These are phyloP conservation scores for Heteractis magnifica DNA, from an alignment of 92 coral and sea anemone species.

Conservation along the genomic window DNA sequence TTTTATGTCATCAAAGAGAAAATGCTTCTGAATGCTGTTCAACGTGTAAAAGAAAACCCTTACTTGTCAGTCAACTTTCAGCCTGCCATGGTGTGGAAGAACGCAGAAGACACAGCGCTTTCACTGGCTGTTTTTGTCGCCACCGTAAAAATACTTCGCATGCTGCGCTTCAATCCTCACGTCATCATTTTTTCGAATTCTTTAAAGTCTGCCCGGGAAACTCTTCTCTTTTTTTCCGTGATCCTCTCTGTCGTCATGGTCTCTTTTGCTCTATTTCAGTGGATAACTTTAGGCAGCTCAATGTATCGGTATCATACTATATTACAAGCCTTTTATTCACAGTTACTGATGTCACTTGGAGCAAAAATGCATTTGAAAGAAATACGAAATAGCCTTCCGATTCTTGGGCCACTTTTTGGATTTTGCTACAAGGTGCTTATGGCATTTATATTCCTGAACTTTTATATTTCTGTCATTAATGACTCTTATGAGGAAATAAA, in stretches of 20 bases:
- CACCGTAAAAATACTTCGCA: constrained; percentile 58
- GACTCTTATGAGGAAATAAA: constrained; percentile 60
- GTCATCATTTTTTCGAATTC: constrained; percentile 58
- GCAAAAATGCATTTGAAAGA: constrained; percentile 37
- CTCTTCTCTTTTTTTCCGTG: constrained; percentile 54
- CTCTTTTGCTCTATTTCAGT: constrained; percentile 51
- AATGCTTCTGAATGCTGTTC: constrained; percentile 50
- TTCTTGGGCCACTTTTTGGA: constrained; percentile 62
- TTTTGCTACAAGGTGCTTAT: constrained; percentile 49
- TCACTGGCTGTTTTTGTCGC: constrained; percentile 65
- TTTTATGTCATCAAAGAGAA: constrained; percentile 69
- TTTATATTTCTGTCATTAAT: constrained; percentile 69
- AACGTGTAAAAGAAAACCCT: constrained; percentile 60
- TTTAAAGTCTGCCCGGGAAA: constrained; percentile 38
- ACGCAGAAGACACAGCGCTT: constrained; percentile 62
- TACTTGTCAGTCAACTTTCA: constrained; percentile 63
- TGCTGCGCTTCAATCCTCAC: constrained; percentile 77
- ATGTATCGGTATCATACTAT: constrained; percentile 51
- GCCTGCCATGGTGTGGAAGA: constrained; percentile 44
- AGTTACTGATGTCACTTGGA: constrained; percentile 63
- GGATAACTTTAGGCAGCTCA: constrained; percentile 47
- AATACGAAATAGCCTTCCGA: constrained; percentile 28
- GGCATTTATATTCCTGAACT: constrained; percentile 67
- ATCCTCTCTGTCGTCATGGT: constrained; percentile 48
- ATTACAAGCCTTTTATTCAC: constrained; percentile 41